Evolutionary conservation across 2,113 vertebrate species (phyloP).

Genomic region (Amphiprion percula): DNA sequence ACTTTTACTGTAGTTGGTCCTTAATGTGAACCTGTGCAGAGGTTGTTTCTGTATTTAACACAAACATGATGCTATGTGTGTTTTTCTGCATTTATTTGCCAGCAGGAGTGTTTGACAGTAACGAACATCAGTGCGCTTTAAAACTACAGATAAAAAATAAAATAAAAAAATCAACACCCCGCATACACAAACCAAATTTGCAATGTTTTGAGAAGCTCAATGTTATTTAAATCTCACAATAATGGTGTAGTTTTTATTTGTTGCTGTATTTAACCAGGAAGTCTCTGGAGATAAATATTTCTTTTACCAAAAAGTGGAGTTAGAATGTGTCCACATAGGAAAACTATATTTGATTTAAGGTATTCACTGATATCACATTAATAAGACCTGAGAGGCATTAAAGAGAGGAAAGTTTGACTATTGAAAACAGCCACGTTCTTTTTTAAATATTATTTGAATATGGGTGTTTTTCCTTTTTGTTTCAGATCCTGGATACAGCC

Average conservation of each 20-base stretch:
- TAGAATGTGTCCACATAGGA: too few relatives aligned
- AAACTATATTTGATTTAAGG: background rate
- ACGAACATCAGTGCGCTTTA: background rate
- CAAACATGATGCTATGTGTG: slow-evolving; percentile 21
- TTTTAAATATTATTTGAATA: background rate
- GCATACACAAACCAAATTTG: slow-evolving; percentile 1
- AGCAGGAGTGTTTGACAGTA: background rate
- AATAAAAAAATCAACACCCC: background rate
- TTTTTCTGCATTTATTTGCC: too few relatives aligned
- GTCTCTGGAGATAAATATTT: background rate
- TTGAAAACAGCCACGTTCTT: background rate
- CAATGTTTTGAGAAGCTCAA: background rate
- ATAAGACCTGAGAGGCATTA: too few relatives aligned
- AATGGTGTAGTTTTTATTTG: background rate
- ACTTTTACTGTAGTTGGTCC: slow-evolving; percentile 17
- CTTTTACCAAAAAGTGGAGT: background rate
- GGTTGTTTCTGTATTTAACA: slow-evolving; percentile 27
- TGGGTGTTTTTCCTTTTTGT: slow-evolving; percentile 31
- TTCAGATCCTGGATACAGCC: slow-evolving; percentile 87
- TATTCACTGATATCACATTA: background rate
- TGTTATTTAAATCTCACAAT: background rate
- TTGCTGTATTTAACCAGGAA: background rate
- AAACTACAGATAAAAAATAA: background rate
- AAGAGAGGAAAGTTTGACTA: background rate
- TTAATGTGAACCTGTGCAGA: slow-evolving; percentile 45